A percentile compares a stretch with the other conserved stretches of the same genome.
Conservation (phyloP, 2,888 invertebrate species). For the Smittia aterrima region DNA sequence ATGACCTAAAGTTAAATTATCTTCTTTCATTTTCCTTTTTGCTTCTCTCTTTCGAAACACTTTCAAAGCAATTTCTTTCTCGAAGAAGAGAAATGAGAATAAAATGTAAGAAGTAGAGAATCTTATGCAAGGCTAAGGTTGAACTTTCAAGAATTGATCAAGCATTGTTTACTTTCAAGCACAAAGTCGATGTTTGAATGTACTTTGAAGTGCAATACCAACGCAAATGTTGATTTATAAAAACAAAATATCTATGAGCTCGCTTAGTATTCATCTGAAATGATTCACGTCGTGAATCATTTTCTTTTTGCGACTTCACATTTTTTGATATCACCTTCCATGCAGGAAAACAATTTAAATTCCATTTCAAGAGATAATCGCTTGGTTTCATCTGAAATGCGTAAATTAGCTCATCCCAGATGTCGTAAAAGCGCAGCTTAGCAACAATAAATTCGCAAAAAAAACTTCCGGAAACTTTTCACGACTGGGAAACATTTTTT, state of each 20-base stretch:
- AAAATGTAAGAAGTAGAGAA: background rate
- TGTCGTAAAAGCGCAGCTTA: background rate
- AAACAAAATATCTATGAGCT: background rate
- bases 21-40: background rate
- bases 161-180: conserved; percentile 6
- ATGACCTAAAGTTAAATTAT: conserved; percentile 13
- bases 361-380: background rate
- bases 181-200: background rate
- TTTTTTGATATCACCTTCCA: background rate
- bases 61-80: background rate
- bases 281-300: background rate
- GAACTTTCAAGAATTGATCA: background rate
- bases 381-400: background rate
- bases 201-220: background rate
- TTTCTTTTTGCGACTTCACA: background rate
- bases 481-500: too few relatives aligned
- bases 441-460: background rate
- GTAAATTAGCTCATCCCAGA: background rate
- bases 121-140: conserved; percentile 22
- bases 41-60: background rate
- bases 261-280: background rate
- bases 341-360: background rate
- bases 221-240: background rate
- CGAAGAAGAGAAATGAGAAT: background rate
- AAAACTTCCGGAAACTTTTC: background rate